phyloP scores from a whole-genome alignment of 2,888 invertebrate species.

The Pandemis heparana region DNA sequence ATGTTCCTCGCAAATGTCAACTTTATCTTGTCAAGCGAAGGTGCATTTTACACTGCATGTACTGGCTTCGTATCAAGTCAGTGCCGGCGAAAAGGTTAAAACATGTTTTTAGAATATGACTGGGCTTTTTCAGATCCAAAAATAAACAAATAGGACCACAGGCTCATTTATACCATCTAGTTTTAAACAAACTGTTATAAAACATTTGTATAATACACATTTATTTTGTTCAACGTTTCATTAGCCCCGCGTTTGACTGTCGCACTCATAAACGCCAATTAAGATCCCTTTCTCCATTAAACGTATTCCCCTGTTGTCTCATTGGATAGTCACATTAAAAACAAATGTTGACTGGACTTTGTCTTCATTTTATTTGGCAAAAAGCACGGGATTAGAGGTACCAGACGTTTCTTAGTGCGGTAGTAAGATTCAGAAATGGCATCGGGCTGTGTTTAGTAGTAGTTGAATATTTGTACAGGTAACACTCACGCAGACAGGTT shows the following conservation, averaged over 20 bases:
- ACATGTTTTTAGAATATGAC: too few species aligned
- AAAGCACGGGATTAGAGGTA: not conserved
- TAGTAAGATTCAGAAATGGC: not conserved
- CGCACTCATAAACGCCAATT: not conserved
- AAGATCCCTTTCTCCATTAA: too few species aligned
- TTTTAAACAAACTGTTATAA: not conserved
- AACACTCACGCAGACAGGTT: not conserved
- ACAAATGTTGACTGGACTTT: too few species aligned
- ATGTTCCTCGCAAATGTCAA: too few species aligned
- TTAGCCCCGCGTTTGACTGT: not conserved
- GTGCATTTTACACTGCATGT: too few species aligned
- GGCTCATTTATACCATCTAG: not conserved
- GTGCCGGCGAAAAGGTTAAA: too few species aligned
- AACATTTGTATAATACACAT: conserved; percentile 3
- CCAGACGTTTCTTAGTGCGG: not conserved
- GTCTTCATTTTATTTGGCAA: not conserved
- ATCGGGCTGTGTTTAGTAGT: conserved; percentile 8
- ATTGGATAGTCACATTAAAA: too few species aligned
- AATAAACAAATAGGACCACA: not conserved
- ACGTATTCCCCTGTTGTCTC: too few species aligned
- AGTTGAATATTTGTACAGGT: not conserved
- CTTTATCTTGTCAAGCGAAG: too few species aligned
- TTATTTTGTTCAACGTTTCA: not conserved
- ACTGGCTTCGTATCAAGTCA: too few species aligned
- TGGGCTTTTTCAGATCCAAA: too few species aligned